A percentile compares a stretch with the other conserved stretches of the same genome.
Conservation (phyloP, 1,140 invertebrate species). For the Adoxophyes honmai region DNA sequence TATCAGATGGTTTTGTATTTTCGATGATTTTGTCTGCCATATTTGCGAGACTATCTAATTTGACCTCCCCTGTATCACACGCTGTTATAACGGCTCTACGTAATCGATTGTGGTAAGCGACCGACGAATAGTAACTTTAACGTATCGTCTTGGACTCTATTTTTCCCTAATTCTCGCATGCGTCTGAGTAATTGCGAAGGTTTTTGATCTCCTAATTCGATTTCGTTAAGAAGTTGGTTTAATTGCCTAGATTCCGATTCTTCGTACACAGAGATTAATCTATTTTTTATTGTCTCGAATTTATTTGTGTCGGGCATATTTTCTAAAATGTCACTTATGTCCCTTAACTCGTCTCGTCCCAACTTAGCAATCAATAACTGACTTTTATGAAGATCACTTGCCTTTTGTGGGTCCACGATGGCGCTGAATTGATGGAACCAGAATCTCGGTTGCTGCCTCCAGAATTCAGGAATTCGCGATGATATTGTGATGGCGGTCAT, state of each 20-base stretch:
- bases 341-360: not conserved
- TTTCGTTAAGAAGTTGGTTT: constrained; percentile 17
- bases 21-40: not conserved
- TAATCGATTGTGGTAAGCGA: constrained; percentile 21
- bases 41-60: not conserved
- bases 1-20: not conserved
- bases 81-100: too few species aligned
- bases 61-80: constrained; percentile 19
- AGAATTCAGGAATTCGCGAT: too few species aligned
- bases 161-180: constrained; percentile 20
- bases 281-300: not conserved
- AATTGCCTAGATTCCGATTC: not conserved
- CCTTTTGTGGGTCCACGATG: not conserved
- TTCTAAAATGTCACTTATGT: not conserved
- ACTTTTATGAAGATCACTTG: not conserved
- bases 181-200: constrained; percentile 21
- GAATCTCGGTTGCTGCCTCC: not conserved
- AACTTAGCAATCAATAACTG: not conserved
- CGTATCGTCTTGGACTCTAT: constrained; percentile 19
- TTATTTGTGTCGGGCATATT: not conserved
- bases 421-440: constrained; percentile 3
- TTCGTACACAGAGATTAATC: not conserved
- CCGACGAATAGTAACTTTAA: constrained; percentile 20
- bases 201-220: constrained; percentile 23
- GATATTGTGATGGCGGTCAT: not conserved